Evolutionary conservation across 2,797 vertebrate species (phyloP).

Genomic region (Salmo trutta): DNA sequence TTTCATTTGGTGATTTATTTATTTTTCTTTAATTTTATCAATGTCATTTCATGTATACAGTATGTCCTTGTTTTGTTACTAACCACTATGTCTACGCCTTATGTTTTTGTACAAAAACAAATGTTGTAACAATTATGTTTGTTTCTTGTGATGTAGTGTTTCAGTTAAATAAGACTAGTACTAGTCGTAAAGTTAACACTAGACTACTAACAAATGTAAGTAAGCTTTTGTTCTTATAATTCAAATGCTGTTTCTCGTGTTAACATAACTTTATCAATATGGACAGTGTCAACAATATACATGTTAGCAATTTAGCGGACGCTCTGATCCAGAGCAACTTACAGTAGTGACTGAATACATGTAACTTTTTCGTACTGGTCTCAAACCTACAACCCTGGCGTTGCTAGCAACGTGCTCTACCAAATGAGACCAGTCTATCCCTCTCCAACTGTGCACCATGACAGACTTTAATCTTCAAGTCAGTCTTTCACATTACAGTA

Average conservation of each 20-base stretch:
- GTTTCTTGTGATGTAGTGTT: not conserved
- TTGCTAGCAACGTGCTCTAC: no score
- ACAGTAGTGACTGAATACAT: no score
- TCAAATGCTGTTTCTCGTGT: not conserved
- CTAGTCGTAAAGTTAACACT: not conserved
- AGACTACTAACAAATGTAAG: not conserved
- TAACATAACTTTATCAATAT: not conserved
- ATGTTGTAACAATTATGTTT: constrained; percentile 4
- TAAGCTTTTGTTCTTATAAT: not conserved
- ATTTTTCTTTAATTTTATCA: constrained; percentile 28
- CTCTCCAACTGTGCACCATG: not conserved
- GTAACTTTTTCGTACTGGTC: no score
- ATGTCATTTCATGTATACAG: constrained; percentile 14
- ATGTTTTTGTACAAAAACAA: constrained; percentile 4
- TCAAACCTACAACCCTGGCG: no score
- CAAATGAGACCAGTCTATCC: not conserved
- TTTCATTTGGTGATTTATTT: constrained; percentile 23
- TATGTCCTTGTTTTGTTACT: constrained; percentile 5
- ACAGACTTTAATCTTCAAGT: not conserved
- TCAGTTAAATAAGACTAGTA: not conserved
- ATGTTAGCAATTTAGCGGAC: no score
- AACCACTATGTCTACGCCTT: constrained; percentile 22
- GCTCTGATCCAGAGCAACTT: no score
- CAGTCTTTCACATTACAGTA: not conserved
- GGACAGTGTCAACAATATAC: no score